Evolutionary conservation across 2,797 vertebrate genomes (phyloP).

Genomic region (Enteromius treurensis): DNA sequence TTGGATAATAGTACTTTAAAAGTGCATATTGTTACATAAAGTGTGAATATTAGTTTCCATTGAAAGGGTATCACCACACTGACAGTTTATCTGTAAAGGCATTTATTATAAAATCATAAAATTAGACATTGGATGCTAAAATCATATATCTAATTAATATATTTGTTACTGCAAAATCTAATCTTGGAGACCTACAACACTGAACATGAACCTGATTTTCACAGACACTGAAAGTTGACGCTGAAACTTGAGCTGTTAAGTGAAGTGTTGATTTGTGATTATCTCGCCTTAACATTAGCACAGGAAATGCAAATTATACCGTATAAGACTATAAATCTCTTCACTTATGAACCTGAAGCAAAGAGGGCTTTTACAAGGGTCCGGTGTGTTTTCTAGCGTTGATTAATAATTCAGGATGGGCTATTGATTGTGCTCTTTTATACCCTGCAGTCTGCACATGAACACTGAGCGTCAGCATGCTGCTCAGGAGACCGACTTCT

Average conservation of each 20-base stretch:
- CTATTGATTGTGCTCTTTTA: conserved; percentile 70
- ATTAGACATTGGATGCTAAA: background rate
- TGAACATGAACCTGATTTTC: conserved; percentile 2
- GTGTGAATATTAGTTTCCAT: background rate
- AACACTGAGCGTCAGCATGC: conserved; percentile 55
- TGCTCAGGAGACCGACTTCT: conserved; percentile 47
- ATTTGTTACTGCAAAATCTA: background rate
- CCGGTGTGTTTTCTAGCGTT: conserved; percentile 53
- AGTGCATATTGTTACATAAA: background rate
- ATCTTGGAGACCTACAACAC: conserved; percentile 4
- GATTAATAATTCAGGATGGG: conserved; percentile 75
- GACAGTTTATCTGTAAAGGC: background rate
- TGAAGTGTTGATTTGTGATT: conserved; percentile 48
- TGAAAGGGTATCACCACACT: background rate
- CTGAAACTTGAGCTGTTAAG: conserved; percentile 36
- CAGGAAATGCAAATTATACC: conserved; percentile 32
- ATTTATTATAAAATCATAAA: background rate
- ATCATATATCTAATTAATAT: background rate
- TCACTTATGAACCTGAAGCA: background rate
- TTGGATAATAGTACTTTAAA: background rate
- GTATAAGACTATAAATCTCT: background rate
- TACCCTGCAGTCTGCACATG: conserved; percentile 63
- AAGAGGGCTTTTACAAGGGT: conserved; percentile 38
- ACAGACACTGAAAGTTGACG: conserved; percentile 8
- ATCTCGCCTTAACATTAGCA: conserved; percentile 45